A percentile compares a stretch with the other conserved stretches of the same genome.
Evolutionary conservation across 2,113 vertebrate species (phyloP).

Genomic region (Panurus biarmicus): DNA sequence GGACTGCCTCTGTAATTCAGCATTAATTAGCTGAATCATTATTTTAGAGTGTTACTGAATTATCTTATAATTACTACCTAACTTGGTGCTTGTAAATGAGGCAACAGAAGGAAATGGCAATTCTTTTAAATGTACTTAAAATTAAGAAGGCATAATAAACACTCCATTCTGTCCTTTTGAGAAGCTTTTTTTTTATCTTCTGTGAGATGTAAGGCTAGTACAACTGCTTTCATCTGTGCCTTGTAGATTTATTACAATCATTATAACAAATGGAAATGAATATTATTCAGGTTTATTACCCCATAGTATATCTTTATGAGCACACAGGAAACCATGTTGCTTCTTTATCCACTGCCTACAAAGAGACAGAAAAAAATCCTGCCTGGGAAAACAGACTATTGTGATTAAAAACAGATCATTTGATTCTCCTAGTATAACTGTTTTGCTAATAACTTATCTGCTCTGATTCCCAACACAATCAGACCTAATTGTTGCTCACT

Average conservation of each 20-base stretch:
- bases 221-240: constrained; percentile 39
- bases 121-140: constrained; percentile 64
- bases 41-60: constrained; percentile 70
- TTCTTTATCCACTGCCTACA: constrained; percentile 28
- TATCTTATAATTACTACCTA: constrained; percentile 67
- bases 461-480: constrained; percentile 62
- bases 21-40: constrained; percentile 69
- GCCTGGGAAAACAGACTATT: constrained; percentile 17
- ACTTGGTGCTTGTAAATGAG: constrained; percentile 63
- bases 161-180: constrained; percentile 43
- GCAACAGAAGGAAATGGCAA: constrained; percentile 63
- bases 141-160: constrained; percentile 62
- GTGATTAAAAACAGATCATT: constrained; percentile 49
- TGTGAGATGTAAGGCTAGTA: constrained; percentile 9
- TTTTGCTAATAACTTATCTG: constrained; percentile 59
- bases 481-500: constrained; percentile 40
- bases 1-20: constrained; percentile 66
- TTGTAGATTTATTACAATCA: constrained; percentile 57
- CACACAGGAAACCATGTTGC: constrained; percentile 31
- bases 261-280: constrained; percentile 46
- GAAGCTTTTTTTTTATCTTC: constrained; percentile 37
- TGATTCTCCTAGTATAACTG: constrained; percentile 56
- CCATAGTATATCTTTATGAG: constrained; percentile 45
- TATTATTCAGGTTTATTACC: constrained; percentile 53
- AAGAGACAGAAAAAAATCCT: constrained; percentile 42